Percentiles rank a stretch among this genome's conserved stretches.
phyloP scores from a whole-genome alignment of 1,140 invertebrate genomes.

The Ceratoteleas bidentatus region DNA sequence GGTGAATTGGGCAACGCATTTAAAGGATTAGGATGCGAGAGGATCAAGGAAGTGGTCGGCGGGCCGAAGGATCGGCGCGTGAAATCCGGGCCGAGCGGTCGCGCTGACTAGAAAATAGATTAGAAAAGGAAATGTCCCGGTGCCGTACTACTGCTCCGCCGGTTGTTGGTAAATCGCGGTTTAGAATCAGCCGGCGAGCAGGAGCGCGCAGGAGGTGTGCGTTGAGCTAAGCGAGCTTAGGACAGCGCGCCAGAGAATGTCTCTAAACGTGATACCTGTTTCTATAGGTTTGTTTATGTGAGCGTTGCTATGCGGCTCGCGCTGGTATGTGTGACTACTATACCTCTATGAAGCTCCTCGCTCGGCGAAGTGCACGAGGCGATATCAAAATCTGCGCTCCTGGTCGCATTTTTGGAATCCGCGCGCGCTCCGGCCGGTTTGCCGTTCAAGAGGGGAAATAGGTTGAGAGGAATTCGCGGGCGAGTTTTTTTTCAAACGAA shows the following conservation, averaged over 20 bases:
- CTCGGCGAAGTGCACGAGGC: constrained; percentile 19
- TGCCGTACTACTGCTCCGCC: constrained; percentile 64
- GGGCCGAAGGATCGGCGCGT: constrained; percentile 21
- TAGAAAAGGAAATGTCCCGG: constrained; percentile 61
- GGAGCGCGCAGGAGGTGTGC: constrained; percentile 70
- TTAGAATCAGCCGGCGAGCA: constrained; percentile 77
- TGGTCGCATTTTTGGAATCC: constrained; percentile 29
- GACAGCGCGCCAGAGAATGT: constrained; percentile 69
- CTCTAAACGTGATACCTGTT: constrained; percentile 74
- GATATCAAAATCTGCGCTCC: constrained; percentile 37
- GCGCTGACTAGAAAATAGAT: constrained; percentile 69
- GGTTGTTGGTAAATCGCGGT: constrained; percentile 79
- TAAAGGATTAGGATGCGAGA: constrained; percentile 67
- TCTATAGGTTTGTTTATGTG: constrained; percentile 62
- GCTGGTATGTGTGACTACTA: constrained; percentile 43
- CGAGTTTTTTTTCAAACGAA: no score
- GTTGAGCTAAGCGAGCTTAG: constrained; percentile 79
- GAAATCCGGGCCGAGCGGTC: constrained; percentile 1
- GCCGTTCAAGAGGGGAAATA: no score
- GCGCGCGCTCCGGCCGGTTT: background rate
- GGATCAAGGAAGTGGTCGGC: constrained; percentile 62
- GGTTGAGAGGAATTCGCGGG: no score
- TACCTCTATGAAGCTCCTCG: constrained; percentile 37
- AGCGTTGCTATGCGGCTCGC: constrained; percentile 50
- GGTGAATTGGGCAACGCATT: constrained; percentile 68